Evolutionary conservation across 2,888 invertebrate species (phyloP), one percentile per base, ranked within the genome.

Genomic region (Allophyes oxyacanthae): DNA sequence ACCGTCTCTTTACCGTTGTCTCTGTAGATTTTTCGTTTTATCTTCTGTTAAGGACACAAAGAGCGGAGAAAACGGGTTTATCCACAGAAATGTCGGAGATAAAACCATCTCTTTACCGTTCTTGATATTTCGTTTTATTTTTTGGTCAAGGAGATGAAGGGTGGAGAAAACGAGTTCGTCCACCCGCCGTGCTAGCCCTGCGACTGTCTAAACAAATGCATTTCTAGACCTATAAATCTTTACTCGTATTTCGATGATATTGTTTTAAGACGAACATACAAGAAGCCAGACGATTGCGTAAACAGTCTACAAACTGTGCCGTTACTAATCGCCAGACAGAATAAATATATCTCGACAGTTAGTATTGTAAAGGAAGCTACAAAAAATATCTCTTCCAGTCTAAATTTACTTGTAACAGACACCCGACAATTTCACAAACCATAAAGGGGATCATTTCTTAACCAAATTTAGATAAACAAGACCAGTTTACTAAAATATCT

Each of bases 341-440:
- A 61, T 48, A 64, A 59, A 66, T 64, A 41, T 34, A 45, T 41
- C 20, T 10, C n/a, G 9, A 25, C 44, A 45, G 11, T 64, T 36
- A 61, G 40, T 58, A 52, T 52, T 38, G 37, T 58, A 44, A 55
- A 64, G 65, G 43, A 63, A 65, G 54, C 34, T 56, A 63, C 55
- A 67, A 70, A 70, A 74, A 70, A 67, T 67, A 60, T 44, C 33
- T 60, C 52, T 67, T 71, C 54, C 58, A 60, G 51, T 65, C 77
- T 80, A 82, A 77, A 80, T 79, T 72, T 82, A 81, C 63, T 57
- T 67, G 77, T 69, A 79, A 78, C 78, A 78, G 74, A 82, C 78
- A 78, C 78, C 73, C 74, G 72, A 73, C 70, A 80, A 79, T 84
- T 79, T 81, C 78, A 81, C 79, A 67, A 82, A 82, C 78, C 80